A percentile compares a stretch with the other conserved stretches of the same genome.
These are phyloP conservation scores for Eidolon helvum DNA, from an alignment of 2,113 vertebrate genomes.

Conservation along the genomic window DNA sequence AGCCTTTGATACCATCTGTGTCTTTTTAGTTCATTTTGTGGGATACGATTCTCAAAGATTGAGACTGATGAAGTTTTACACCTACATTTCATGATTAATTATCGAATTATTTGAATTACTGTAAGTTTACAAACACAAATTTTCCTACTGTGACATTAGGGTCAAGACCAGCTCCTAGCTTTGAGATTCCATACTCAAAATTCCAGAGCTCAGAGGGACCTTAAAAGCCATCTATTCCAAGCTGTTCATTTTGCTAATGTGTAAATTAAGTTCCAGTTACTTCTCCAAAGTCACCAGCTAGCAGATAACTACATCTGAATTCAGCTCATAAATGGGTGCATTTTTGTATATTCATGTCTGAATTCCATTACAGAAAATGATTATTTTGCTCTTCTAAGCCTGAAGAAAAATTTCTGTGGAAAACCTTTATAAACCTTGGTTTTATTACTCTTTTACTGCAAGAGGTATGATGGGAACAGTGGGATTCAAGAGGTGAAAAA, in stretches of 20 bases:
- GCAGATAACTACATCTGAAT: not conserved
- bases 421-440: not conserved
- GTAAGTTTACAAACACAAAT: not conserved
- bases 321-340: not conserved
- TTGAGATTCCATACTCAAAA: not conserved
- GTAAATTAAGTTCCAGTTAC: not conserved
- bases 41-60: not conserved
- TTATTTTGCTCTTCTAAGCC: not conserved
- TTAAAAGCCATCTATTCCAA: not conserved
- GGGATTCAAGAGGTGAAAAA: not conserved
- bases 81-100: not conserved
- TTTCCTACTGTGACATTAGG: not conserved
- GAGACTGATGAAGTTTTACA: not conserved
- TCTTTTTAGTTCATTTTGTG: not conserved
- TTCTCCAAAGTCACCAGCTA: not conserved
- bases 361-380: slow-evolving; percentile 21
- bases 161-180: not conserved
- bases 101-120: not conserved
- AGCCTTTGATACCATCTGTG: not conserved
- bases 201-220: not conserved
- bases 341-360: not conserved
- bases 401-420: not conserved
- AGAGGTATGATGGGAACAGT: not conserved
- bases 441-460: not conserved
- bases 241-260: not conserved